These are phyloP conservation scores for Linnaemya vulpina DNA, from an alignment of 2,888 invertebrate genomes.

Conservation along the genomic window DNA sequence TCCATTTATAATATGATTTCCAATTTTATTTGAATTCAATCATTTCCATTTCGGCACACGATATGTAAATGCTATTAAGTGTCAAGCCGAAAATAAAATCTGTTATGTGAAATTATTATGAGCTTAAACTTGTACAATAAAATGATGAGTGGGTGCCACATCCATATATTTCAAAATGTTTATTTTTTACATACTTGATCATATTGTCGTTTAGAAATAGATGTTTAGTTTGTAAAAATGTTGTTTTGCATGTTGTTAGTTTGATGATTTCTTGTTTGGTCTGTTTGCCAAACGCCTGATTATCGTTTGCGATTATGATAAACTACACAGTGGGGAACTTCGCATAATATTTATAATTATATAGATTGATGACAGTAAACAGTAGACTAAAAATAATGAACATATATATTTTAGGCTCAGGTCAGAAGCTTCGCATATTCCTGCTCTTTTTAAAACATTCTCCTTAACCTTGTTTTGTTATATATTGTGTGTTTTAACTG, in stretches of 20 bases:
- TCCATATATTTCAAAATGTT: neutral
- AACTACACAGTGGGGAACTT: neutral
- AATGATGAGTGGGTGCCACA: constrained; percentile 45
- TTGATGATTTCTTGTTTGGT: constrained; percentile 21
- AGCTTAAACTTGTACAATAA: constrained; percentile 40
- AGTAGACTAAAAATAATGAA: no score
- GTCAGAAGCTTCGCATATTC: no score
- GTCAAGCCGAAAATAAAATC: constrained; percentile 22
- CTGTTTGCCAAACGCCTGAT: constrained; percentile 26
- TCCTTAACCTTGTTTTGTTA: no score
- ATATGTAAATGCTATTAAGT: constrained; percentile 15
- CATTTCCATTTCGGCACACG: constrained; percentile 1
- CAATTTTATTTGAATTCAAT: no score
- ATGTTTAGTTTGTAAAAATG: constrained; percentile 13
- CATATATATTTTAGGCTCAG: no score
- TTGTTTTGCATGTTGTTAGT: constrained; percentile 3
- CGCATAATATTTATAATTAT: no score
- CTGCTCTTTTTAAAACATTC: no score
- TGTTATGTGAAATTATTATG: constrained; percentile 8
- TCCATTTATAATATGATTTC: no score
- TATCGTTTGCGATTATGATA: constrained; percentile 40
- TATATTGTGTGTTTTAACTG: no score
- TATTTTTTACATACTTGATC: neutral
- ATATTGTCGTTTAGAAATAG: constrained; percentile 6
- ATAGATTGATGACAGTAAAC: no score